These are phyloP conservation scores for Chlorops oryzae DNA, from an alignment of 1,140 invertebrate species.

Conservation along the genomic window DNA sequence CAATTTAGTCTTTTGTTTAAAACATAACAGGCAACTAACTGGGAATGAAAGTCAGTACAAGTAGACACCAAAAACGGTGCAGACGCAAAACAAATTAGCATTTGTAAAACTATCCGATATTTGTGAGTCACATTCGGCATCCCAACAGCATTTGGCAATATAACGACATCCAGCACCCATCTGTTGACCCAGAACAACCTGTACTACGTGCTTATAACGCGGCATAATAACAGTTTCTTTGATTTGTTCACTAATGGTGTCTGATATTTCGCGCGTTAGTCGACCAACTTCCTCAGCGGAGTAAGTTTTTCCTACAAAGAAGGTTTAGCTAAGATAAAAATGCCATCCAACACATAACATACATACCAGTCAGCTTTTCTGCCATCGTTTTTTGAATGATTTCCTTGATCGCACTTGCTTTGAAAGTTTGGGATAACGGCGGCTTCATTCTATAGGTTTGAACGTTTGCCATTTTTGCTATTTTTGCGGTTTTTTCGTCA, in stretches of 20 bases:
- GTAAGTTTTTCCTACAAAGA: slow-evolving; percentile 17
- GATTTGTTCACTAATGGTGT: slow-evolving; percentile 10
- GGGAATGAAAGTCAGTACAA: slow-evolving; percentile 14
- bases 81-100: slow-evolving; percentile 19
- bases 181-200: slow-evolving; percentile 18
- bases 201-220: slow-evolving; percentile 22
- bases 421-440: slow-evolving; percentile 11
- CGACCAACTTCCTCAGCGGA: slow-evolving; percentile 6
- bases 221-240: slow-evolving; percentile 14
- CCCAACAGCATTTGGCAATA: slow-evolving; percentile 20
- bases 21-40: too few species aligned
- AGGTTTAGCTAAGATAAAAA: slow-evolving; percentile 4
- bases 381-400: slow-evolving; percentile 12
- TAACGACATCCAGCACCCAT: slow-evolving; percentile 17
- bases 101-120: slow-evolving; percentile 19
- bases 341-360: background rate
- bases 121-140: slow-evolving; percentile 20
- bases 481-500: too few species aligned
- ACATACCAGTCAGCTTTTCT: slow-evolving; percentile 15
- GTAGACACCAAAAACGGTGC: slow-evolving; percentile 22
- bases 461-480: too few species aligned
- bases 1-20: too few species aligned
- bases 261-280: slow-evolving; percentile 17
- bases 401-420: slow-evolving; percentile 13
- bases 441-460: slow-evolving; percentile 18